A percentile compares a stretch with the other conserved stretches of the same genome.
phyloP scores from a whole-genome alignment of 2,113 vertebrate genomes.

The Hemibagrus wyckioides region DNA sequence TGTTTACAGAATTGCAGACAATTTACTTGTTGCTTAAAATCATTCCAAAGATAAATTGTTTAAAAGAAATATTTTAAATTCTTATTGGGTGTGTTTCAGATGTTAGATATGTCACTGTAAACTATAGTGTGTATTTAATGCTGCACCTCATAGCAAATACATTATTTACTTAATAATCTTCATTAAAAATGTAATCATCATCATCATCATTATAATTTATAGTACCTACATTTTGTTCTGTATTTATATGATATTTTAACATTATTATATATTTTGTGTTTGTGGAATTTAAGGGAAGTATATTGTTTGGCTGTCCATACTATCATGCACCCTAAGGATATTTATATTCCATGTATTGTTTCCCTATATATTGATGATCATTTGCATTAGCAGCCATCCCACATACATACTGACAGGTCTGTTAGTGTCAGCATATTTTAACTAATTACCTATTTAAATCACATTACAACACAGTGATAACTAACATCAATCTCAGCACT shows the following conservation, averaged over 20 bases:
- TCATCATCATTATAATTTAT: not conserved
- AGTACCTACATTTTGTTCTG: too few species aligned
- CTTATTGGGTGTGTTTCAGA: not conserved
- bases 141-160: not conserved
- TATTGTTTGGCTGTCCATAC: not conserved
- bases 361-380: slow-evolving; percentile 40
- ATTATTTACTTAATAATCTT: not conserved
- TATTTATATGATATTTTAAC: not conserved
- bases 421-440: slow-evolving; percentile 55
- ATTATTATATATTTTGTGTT: not conserved
- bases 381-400: slow-evolving; percentile 48
- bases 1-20: not conserved
- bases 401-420: slow-evolving; percentile 47
- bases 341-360: slow-evolving; percentile 41
- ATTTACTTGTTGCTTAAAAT: not conserved
- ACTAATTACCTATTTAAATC: slow-evolving; percentile 59
- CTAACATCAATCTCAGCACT: slow-evolving; percentile 8
- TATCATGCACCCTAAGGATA: slow-evolving; percentile 26
- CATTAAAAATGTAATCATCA: not conserved
- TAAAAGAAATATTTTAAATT: not conserved
- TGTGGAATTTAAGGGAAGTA: too few species aligned
- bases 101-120: too few species aligned
- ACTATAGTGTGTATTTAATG: not conserved
- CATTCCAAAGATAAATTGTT: not conserved
- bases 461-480: slow-evolving; percentile 29